Evolutionary conservation across 2,888 invertebrate genomes (phyloP), one percentile per base, ranked within the genome.

Genomic region (Eupsilia transversa): DNA sequence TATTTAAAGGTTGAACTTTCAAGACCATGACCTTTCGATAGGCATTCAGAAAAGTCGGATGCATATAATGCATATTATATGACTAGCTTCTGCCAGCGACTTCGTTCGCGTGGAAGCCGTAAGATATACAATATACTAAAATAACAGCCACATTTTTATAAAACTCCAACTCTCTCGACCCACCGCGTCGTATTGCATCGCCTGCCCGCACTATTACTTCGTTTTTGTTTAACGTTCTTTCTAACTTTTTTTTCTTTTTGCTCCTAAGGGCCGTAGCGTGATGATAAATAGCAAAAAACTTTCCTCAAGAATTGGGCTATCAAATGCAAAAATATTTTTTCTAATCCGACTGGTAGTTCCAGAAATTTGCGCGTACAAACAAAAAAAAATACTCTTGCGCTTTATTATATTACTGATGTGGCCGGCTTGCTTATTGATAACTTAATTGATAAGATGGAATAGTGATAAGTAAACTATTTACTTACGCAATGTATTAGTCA

Each of bases 1-100:
- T 80, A 57, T 74, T 65, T 64, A 63, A 60, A 71, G 23, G 23
- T 43, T 43, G 46, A 72, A 72, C 54, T 56, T 61, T 56, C 30
- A 49, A 30, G 14, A 20, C 23, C 64, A 14, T 80, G 54, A n/a
- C 46, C 59, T 41, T 73, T n/a, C 20, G 12, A 23, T 33, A 59
- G n/a, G 43, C 23, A 14, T 71, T 56, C 14, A n/a, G n/a, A 54
- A 65, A 64, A 43, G 27, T 52, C 17, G 9, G 23, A 59, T 72
- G 73, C 52, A 60, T 46, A 23, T 38, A n/a, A 30, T 63, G 56
- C 33, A 41, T 76, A 43, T 17, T 52, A 9, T 72, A 41, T 33
- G n/a, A 27, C n/a, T 64, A 64, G 23, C 14, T 65, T 33, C 10
- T 46, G n/a, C 46, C 3, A 17, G 60, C 35, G 30, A 20, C 27